Evolutionary conservation across 2,113 vertebrate species (phyloP), one percentile per base, ranked within the genome.

Genomic region (Lanius collurio): DNA sequence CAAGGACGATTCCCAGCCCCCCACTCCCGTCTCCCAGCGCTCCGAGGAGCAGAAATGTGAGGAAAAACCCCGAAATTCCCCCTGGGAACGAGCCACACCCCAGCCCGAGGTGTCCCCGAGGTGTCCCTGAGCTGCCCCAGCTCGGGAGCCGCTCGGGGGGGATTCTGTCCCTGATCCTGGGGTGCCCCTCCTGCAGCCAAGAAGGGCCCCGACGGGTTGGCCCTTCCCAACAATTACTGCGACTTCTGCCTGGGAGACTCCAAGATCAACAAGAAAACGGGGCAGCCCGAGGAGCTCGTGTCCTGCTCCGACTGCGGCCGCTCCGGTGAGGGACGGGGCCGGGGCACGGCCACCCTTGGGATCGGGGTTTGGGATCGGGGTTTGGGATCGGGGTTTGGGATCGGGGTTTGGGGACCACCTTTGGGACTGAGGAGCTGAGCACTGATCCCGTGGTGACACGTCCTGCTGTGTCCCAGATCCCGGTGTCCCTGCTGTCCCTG

Each of bases 231-330:
- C 97, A 99, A 99, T 73, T 99, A 99, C 98, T 99, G 99, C 8
- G 99, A 99, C 84, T 99, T 99, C 98, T 99, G 99, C 88, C 95
- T 99, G 94, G 99, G 99, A 1, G 99, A 99, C 91, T 99, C 99
- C 62, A 99, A 98, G 95, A 98, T 99, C 97, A 99, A 99, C 96
- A 99, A 99, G 98, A 99, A 99, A 84, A 99, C 99, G 0, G 99
- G 98, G 7, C 99, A 99, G 31, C 98, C 99, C 0, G 99, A 99
- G 91, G 99, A 99, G 96, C 96, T 99, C 83, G 99, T 99, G 92
- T 99, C 99, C 19, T 99, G 99, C 96, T 99, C 99, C 0, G 99
- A 99, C 97, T 99, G 99, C 7, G 99, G 99, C 39, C 56, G 67
- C 67, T 62, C 80, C 31, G 50, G 68, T 69, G 33, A 47, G 62